These are phyloP conservation scores for Procapra przewalskii DNA, from an alignment of 2,113 vertebrate genomes.

Conservation along the genomic window DNA sequence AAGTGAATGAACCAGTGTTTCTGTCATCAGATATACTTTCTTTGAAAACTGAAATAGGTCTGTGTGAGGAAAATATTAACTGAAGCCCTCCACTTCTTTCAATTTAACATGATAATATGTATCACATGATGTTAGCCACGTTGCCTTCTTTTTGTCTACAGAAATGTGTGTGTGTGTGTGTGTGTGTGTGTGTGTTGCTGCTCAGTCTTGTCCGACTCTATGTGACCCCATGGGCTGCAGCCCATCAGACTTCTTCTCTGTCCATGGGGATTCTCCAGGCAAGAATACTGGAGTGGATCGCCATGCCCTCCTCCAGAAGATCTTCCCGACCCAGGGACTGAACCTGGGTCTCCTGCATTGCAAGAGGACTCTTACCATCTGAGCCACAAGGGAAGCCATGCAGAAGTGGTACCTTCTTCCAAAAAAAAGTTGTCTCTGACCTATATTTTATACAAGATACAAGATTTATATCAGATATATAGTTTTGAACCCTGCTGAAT, in stretches of 20 bases:
- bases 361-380: background rate
- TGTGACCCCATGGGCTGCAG: background rate
- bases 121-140: background rate
- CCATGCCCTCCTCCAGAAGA: background rate
- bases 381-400: background rate
- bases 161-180: background rate
- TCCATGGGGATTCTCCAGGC: background rate
- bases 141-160: background rate
- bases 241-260: background rate
- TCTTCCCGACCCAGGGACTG: background rate
- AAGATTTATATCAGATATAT: background rate
- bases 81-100: background rate
- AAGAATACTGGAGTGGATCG: background rate
- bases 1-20: background rate
- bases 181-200: background rate
- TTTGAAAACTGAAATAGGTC: background rate
- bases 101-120: background rate
- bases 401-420: background rate
- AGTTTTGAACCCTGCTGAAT: background rate
- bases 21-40: background rate
- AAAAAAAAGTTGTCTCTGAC: background rate
- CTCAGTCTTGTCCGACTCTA: accelerated
- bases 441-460: background rate
- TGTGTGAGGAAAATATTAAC: background rate
- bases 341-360: background rate